Percentiles rank a stretch among this genome's conserved stretches.
These are phyloP conservation scores for Pollenia angustigena DNA, from an alignment of 2,888 invertebrate genomes.

Conservation along the genomic window DNA sequence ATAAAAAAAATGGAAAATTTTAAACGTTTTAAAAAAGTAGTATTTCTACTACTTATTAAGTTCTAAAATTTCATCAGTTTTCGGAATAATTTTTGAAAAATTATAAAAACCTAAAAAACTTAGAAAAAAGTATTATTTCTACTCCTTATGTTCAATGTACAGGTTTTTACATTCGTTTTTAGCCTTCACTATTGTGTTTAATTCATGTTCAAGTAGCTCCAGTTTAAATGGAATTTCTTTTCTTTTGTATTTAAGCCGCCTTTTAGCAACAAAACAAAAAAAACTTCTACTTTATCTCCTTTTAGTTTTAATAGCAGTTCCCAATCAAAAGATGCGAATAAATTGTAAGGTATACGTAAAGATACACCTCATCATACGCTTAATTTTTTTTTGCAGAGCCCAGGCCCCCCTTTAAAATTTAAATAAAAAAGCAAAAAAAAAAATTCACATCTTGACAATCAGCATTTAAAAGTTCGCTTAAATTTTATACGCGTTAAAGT, in stretches of 20 bases:
- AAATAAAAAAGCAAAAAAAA: conserved; percentile 9
- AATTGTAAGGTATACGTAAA: conserved; percentile 45
- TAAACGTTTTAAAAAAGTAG: no score
- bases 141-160: not conserved
- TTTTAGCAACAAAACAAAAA: conserved; percentile 34
- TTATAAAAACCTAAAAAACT: not conserved
- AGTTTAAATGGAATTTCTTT: conserved; percentile 75
- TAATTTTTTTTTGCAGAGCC: conserved; percentile 3
- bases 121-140: not conserved
- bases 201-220: conserved; percentile 71
- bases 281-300: conserved; percentile 23
- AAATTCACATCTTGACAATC: conserved; percentile 57
- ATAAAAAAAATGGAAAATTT: no score
- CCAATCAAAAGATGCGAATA: conserved; percentile 53
- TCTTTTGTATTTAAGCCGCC: conserved; percentile 73
- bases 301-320: conserved; percentile 63
- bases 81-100: not conserved
- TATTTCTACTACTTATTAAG: no score
- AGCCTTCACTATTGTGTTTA: not conserved
- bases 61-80: no score
- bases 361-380: conserved; percentile 56
- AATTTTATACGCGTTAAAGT: conserved; percentile 71
- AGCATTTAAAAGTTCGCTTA: conserved; percentile 64
- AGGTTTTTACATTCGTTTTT: conserved; percentile 15
- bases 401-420: conserved; percentile 27